A percentile compares a stretch with the other conserved stretches of the same genome.
These are phyloP conservation scores for Druon quercuslanigerum DNA, from an alignment of 1,140 invertebrate genomes.

Conservation along the genomic window DNA sequence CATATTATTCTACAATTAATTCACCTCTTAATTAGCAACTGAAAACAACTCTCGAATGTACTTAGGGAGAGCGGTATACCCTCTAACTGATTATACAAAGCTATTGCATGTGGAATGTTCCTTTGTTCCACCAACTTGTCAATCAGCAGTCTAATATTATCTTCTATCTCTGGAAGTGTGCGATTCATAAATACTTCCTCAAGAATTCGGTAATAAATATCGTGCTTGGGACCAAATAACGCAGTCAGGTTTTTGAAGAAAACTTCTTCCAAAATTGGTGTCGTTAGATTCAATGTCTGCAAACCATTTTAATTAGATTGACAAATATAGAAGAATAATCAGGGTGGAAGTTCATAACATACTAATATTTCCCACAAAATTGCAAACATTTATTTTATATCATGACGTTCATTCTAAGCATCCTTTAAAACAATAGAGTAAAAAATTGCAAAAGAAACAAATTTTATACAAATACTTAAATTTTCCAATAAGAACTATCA, in stretches of 20 bases:
- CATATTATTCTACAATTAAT: constrained; percentile 35
- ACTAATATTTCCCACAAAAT: too few species aligned
- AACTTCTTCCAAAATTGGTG: constrained; percentile 66
- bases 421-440: too few species aligned
- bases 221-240: constrained; percentile 65
- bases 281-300: constrained; percentile 56
- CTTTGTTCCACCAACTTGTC: constrained; percentile 63
- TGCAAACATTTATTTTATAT: too few species aligned
- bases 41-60: constrained; percentile 67
- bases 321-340: not conserved
- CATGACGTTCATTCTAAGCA: too few species aligned
- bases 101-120: constrained; percentile 66
- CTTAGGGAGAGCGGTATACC: constrained; percentile 65
- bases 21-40: constrained; percentile 62
- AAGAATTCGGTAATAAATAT: constrained; percentile 66
- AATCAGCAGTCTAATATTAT: constrained; percentile 64
- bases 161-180: constrained; percentile 58
- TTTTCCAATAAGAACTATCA: too few species aligned
- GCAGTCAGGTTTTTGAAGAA: constrained; percentile 69
- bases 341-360: too few species aligned
- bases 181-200: constrained; percentile 67
- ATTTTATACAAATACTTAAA: too few species aligned
- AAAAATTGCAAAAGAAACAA: too few species aligned
- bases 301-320: constrained; percentile 42
- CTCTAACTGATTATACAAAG: constrained; percentile 66